These are phyloP conservation scores for Coregonus clupeaformis DNA, from an alignment of 2,113 vertebrate genomes.

Conservation along the genomic window DNA sequence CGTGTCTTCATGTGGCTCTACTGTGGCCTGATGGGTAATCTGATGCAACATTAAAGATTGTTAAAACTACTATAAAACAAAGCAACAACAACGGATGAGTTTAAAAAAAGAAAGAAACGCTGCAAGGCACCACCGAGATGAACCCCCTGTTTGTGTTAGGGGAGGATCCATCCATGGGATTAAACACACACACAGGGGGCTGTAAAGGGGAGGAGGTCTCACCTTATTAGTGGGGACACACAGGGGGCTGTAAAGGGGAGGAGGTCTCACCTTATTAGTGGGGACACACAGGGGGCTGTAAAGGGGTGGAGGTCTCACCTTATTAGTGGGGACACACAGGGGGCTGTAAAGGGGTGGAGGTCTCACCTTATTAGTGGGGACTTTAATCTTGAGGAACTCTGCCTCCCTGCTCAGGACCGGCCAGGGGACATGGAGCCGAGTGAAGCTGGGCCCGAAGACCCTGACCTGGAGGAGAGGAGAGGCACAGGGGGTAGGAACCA, in stretches of 20 bases:
- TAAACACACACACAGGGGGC: background rate
- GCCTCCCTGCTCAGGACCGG: constrained; percentile 93
- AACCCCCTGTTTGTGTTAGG: too few species aligned
- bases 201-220: constrained; percentile 11
- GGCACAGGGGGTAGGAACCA: background rate
- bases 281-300: constrained; percentile 72
- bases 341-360: background rate
- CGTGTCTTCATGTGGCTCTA: too few species aligned
- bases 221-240: constrained; percentile 93
- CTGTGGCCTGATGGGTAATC: too few species aligned
- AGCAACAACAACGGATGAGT: too few species aligned
- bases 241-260: background rate
- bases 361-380: constrained; percentile 93
- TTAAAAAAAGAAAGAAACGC: too few species aligned
- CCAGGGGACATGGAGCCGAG: constrained; percentile 94
- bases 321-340: constrained; percentile 87
- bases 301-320: constrained; percentile 67
- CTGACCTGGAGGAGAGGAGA: constrained; percentile 55
- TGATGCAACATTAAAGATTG: too few species aligned
- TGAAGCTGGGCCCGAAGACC: constrained; percentile 84
- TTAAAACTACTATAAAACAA: too few species aligned
- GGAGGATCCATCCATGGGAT: too few species aligned
- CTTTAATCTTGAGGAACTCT: constrained; percentile 96
- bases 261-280: constrained; percentile 86
- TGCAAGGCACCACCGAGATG: too few species aligned